Percentiles rank a stretch among this genome's conserved stretches.
phyloP scores from a whole-genome alignment of 37 sponge, comb jelly and placozoan genomes.

The Agelas oroides region DNA sequence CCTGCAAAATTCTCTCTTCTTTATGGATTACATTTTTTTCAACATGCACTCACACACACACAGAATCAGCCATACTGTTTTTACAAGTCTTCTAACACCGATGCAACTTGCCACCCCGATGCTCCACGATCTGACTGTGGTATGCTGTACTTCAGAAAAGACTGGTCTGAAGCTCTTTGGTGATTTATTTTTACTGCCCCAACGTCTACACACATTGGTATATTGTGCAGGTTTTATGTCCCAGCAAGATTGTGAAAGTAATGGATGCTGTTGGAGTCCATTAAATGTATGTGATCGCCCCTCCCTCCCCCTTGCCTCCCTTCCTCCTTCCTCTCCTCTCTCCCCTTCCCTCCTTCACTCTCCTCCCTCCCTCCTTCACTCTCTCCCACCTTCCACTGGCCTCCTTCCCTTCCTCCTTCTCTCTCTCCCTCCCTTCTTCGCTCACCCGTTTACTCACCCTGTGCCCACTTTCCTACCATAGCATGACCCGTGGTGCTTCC shows the following conservation, averaged over 20 bases:
- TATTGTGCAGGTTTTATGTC: not conserved
- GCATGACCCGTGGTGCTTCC: slow-evolving; percentile 54
- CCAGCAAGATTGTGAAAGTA: slow-evolving; percentile 52
- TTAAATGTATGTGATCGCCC: slow-evolving; percentile 23
- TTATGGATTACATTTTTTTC: too few relatives aligned
- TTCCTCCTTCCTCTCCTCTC: not conserved
- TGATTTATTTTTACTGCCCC: too few relatives aligned
- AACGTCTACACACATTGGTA: not conserved
- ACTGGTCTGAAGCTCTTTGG: too few relatives aligned
- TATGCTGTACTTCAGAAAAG: slow-evolving; percentile 1
- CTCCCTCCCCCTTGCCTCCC: not conserved
- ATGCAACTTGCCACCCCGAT: slow-evolving; percentile 13
- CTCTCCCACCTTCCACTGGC: too few relatives aligned
- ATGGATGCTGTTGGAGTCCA: slow-evolving; percentile 80
- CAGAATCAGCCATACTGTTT: slow-evolving; percentile 61
- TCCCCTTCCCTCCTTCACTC: not conserved
- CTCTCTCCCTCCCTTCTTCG: too few relatives aligned
- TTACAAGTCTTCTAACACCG: slow-evolving; percentile 10
- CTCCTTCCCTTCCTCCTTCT: too few relatives aligned
- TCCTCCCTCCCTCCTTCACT: too few relatives aligned
- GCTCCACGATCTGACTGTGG: slow-evolving; percentile 51
- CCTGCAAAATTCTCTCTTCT: too few relatives aligned
- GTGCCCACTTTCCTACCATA: not conserved
- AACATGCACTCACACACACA: too few relatives aligned
- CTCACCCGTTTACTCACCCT: not conserved